Percentiles rank a stretch among this genome's conserved stretches.
These are phyloP conservation scores for Amitus sp. DNA, from an alignment of 2,888 invertebrate species.

Conservation along the genomic window DNA sequence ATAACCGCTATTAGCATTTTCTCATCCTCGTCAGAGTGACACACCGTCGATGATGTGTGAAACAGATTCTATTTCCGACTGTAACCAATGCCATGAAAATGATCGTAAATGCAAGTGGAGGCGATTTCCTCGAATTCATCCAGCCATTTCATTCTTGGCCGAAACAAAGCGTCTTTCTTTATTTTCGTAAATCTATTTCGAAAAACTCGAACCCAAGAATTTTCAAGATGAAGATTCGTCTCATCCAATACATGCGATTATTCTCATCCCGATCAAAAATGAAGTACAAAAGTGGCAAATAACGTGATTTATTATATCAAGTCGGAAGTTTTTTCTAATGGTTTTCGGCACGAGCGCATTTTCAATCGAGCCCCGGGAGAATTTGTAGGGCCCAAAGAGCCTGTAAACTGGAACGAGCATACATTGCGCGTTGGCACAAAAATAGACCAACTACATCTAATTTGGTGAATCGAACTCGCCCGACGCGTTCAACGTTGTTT, in stretches of 20 bases:
- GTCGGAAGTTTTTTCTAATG: conserved; percentile 12
- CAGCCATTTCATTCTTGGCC: background rate
- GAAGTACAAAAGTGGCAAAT: background rate
- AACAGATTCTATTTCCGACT: conserved; percentile 26
- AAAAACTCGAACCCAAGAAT: background rate
- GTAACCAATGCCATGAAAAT: conserved; percentile 22
- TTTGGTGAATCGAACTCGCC: conserved; percentile 62
- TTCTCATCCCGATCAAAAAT: too few species aligned
- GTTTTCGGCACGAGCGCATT: conserved; percentile 13
- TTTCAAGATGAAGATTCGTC: too few species aligned
- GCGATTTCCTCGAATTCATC: background rate
- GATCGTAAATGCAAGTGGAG: conserved; percentile 8
- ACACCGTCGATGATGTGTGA: conserved; percentile 30
- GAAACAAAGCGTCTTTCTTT: background rate
- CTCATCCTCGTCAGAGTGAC: conserved; percentile 23
- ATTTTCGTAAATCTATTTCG: background rate
- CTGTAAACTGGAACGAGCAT: conserved; percentile 57
- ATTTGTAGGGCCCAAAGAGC: conserved; percentile 44
- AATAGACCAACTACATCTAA: conserved; percentile 65
- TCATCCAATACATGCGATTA: too few species aligned
- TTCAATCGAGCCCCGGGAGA: conserved; percentile 33
- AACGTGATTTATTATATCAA: background rate
- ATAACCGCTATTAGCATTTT: conserved; percentile 14
- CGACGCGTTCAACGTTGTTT: conserved; percentile 32
- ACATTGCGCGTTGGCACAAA: conserved; percentile 53